Base-by-base conservation (phyloP, 2,113 vertebrate species). In the Anser brachyrhynchus region DNA sequence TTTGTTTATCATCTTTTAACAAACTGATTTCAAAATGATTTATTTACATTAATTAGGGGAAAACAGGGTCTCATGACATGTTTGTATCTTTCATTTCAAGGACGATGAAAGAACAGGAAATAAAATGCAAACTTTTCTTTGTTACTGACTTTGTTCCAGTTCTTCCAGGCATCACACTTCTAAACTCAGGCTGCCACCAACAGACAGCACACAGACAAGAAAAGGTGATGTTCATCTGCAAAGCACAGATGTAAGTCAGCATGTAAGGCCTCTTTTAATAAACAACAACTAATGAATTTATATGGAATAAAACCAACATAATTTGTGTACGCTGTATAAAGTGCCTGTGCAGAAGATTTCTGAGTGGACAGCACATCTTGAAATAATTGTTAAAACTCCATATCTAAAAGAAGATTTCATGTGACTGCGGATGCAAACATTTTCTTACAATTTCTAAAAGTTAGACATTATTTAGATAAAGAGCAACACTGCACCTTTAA, bases 401-500 rank as follows among this genome's bases (percentile, higher is more conserved):
- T 5, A 11, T 11, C 10, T 37, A 35, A 51, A 64, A 41, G 59
- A 69, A 15, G 81, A 66, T 90, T 90, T 57, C 55, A 33, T 17
- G 13, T 26, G 72, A 35, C 74, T 93, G 89, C 61, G 55, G 87
- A 93, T 37, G 81, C 84, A 88, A 67, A 89, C 26, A 93, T 96
- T 93, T 89, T 90, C 80, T 80, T 84, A 67, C 37, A 76, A 92
- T 96, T 92, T 88, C 87, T 87, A 89, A 89, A 97, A 98, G 93
- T 95, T 93, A 89, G 49, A 11, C 8, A 6, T 10, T 43, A 84
- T 90, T 93, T 93, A 86, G 92, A 92, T 95, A 96, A 93, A 94
- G 94, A 94, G 96, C 93, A 96, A 96, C 86, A 82, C 97, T 98
- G 97, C 97, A 97, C 97, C 98, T 98, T 98, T 98, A 98, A 98